Conservation (phyloP, 2,113 vertebrate genomes). For the Centropristis striata region DNA sequence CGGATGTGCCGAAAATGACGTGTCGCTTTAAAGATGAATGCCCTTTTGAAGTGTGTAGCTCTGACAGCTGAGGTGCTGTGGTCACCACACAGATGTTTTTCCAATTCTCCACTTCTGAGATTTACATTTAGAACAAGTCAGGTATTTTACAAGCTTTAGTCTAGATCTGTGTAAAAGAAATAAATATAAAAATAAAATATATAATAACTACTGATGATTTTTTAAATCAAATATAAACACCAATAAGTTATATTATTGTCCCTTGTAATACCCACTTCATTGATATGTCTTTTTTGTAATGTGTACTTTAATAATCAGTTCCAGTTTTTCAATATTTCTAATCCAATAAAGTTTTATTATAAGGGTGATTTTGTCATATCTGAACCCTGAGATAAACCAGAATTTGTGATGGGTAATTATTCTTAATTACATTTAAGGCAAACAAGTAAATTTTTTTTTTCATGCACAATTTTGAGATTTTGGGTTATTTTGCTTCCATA, state of each 20-base stretch:
- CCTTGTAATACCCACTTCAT: too few relatives aligned
- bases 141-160: background rate
- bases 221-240: background rate
- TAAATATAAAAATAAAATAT: too few relatives aligned
- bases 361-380: too few relatives aligned
- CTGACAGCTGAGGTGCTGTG: conserved; percentile 33
- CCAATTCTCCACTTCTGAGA: background rate
- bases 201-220: background rate
- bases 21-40: conserved; percentile 17
- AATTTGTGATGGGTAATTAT: background rate
- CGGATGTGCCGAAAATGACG: conserved; percentile 6
- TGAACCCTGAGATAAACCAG: background rate
- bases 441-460: too few relatives aligned
- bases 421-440: background rate
- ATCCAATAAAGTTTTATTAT: too few relatives aligned
- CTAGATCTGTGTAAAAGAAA: background rate
- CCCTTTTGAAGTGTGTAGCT: background rate
- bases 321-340: too few relatives aligned
- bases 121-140: background rate
- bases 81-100: conserved; percentile 45
- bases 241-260: background rate
- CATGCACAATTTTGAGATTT: too few relatives aligned
- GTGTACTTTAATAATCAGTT: background rate
- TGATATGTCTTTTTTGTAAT: background rate
- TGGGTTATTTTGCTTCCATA: too few relatives aligned